Conservation (phyloP, 2,797 vertebrate genomes). For the Odontamblyopus lacepedii region DNA sequence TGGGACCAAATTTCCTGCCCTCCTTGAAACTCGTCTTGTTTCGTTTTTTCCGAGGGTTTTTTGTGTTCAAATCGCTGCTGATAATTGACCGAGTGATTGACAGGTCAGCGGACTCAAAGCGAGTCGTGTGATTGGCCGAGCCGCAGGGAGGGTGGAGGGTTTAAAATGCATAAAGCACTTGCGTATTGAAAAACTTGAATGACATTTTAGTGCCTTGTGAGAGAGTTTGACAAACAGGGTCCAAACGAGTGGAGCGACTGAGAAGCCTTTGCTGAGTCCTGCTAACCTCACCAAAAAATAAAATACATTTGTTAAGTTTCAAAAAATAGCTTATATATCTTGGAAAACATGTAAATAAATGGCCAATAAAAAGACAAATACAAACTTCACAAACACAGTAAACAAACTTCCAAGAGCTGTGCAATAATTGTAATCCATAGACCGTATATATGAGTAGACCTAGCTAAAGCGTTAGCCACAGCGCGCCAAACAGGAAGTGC, state of each 20-base stretch:
- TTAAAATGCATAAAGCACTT: slow-evolving; percentile 62
- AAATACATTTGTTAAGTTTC: too few species aligned
- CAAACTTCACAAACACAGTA: too few species aligned
- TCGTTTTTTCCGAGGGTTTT: neutral
- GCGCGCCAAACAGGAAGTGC: too few species aligned
- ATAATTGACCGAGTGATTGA: slow-evolving; percentile 11
- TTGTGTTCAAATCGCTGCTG: neutral
- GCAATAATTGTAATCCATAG: too few species aligned
- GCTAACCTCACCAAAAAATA: neutral
- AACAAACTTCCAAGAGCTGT: too few species aligned
- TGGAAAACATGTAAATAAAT: too few species aligned
- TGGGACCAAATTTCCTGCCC: neutral
- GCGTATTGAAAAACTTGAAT: slow-evolving; percentile 86
- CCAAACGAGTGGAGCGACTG: neutral
- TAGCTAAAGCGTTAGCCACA: too few species aligned
- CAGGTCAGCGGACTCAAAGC: slow-evolving; percentile 24
- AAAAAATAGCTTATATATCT: too few species aligned
- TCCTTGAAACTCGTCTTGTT: neutral
- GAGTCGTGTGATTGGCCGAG: slow-evolving; percentile 25
- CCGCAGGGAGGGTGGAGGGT: slow-evolving; percentile 16
- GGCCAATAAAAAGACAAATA: too few species aligned
- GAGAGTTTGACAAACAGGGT: slow-evolving; percentile 14
- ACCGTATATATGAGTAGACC: too few species aligned
- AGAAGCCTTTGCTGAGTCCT: neutral
- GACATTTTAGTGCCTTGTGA: slow-evolving; percentile 92